Evolutionary conservation across 2,888 invertebrate genomes (phyloP).

Genomic region (Aspidiotus rigidus): DNA sequence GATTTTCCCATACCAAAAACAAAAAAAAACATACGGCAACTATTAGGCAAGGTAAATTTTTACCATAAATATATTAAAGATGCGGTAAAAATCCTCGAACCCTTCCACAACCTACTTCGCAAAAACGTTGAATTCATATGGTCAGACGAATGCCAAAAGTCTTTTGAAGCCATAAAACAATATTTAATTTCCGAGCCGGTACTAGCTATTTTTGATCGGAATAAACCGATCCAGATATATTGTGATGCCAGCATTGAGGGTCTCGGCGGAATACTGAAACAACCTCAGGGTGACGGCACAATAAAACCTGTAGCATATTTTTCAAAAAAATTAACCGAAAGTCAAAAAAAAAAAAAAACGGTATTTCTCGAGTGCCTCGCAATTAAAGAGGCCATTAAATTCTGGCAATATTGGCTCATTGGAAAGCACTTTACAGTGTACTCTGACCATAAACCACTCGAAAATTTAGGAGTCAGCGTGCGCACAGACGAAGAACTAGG

Average conservation of each 20-base stretch:
- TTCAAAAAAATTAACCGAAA: constrained; percentile 35
- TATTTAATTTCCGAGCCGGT: constrained; percentile 35
- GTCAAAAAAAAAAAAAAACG: constrained; percentile 35
- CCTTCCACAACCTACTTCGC: constrained; percentile 31
- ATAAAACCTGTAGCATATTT: constrained; percentile 37
- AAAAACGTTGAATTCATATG: constrained; percentile 36
- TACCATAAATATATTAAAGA: too few species aligned
- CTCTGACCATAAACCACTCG: too few species aligned
- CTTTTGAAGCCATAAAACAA: constrained; percentile 31
- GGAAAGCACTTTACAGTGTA: too few species aligned
- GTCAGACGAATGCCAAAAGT: constrained; percentile 35
- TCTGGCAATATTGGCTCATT: too few species aligned
- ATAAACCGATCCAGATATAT: constrained; percentile 36
- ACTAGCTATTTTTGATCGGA: constrained; percentile 35
- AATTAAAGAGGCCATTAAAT: too few species aligned
- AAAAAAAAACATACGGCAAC: constrained; percentile 25
- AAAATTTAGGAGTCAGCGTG: too few species aligned
- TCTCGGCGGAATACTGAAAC: constrained; percentile 38
- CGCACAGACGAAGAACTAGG: too few species aligned
- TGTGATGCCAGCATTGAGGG: constrained; percentile 37
- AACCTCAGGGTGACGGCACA: constrained; percentile 36
- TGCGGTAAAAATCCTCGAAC: too few species aligned
- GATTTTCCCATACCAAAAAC: constrained; percentile 27
- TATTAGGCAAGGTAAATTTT: too few species aligned
- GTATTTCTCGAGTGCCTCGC: too few species aligned